Percentiles rank a stretch among this genome's conserved stretches.
phyloP scores from a whole-genome alignment of 2,888 invertebrate species.

The Caenorhabditis sp. region DNA sequence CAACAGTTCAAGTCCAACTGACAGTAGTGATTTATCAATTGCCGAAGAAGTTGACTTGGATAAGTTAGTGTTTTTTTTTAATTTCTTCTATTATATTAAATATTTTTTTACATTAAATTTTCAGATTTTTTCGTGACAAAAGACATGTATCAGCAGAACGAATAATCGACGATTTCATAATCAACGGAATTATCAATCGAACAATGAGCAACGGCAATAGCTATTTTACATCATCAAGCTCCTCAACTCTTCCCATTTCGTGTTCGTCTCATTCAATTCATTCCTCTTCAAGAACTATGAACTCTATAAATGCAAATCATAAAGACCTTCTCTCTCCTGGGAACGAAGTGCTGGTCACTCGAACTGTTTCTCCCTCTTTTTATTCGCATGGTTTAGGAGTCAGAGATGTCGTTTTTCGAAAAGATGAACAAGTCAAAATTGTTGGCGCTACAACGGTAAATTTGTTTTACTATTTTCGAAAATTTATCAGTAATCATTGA shows the following conservation, averaged over 20 bases:
- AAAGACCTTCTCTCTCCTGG: constrained; percentile 37
- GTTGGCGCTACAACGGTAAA: constrained; percentile 28
- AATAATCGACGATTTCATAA: constrained; percentile 40
- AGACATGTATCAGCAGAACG: constrained; percentile 25
- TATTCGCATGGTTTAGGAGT: constrained; percentile 32
- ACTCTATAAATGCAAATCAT: constrained; percentile 31
- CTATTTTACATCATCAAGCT: background rate
- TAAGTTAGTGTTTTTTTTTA: background rate
- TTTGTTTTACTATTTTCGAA: background rate
- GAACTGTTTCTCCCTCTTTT: constrained; percentile 46
- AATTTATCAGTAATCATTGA: background rate
- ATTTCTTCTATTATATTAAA: background rate
- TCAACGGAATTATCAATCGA: constrained; percentile 36
- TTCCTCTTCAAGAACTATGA: constrained; percentile 30
- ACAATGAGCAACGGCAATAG: constrained; percentile 41
- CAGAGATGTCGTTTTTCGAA: constrained; percentile 32
- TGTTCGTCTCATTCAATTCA: constrained; percentile 38
- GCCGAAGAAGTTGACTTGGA: background rate
- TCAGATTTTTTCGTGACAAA: background rate
- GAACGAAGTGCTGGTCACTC: constrained; percentile 36
- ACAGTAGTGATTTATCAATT: constrained; percentile 4
- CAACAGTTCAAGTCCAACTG: constrained; percentile 33
- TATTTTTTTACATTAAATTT: background rate
- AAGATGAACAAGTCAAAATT: constrained; percentile 43
- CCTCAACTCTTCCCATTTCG: constrained; percentile 27